phyloP scores from a whole-genome alignment of 2,113 vertebrate genomes.

The Lethenteron reissneri region DNA sequence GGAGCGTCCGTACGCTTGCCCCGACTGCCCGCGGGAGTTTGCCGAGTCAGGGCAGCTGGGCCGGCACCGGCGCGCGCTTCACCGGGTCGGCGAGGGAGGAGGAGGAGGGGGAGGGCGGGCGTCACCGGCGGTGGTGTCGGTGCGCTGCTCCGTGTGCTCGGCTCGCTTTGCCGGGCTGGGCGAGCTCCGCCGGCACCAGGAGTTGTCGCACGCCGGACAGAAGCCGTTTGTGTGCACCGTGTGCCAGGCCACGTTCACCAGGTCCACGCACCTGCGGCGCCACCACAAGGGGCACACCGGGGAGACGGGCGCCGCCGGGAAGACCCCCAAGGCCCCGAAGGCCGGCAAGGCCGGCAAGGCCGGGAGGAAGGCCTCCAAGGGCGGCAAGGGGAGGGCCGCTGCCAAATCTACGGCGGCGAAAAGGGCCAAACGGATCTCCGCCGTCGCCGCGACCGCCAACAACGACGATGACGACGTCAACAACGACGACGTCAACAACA shows the following conservation, averaged over 20 bases:
- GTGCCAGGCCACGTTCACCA: background rate
- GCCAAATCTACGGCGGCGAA: too few species aligned
- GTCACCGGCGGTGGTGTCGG: background rate
- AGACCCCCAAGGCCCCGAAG: too few species aligned
- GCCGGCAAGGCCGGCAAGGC: too few species aligned
- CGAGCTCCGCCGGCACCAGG: background rate
- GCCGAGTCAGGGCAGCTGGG: background rate
- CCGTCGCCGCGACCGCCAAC: too few species aligned
- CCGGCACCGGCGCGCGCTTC: background rate
- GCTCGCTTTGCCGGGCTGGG: background rate
- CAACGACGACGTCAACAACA: too few species aligned
- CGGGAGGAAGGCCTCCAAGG: too few species aligned
- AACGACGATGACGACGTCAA: too few species aligned
- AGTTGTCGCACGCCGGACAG: background rate
- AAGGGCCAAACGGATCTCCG: too few species aligned
- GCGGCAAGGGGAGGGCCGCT: too few species aligned
- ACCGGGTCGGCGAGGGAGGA: background rate
- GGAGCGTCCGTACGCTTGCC: background rate
- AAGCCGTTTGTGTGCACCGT: background rate
- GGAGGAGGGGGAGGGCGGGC: background rate
- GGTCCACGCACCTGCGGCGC: background rate
- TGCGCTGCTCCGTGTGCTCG: background rate
- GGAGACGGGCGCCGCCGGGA: background rate
- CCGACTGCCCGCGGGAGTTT: background rate
- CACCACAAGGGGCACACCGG: background rate